Evolutionary conservation across 1,140 invertebrate species (phyloP).

Genomic region (Euschistus heros): DNA sequence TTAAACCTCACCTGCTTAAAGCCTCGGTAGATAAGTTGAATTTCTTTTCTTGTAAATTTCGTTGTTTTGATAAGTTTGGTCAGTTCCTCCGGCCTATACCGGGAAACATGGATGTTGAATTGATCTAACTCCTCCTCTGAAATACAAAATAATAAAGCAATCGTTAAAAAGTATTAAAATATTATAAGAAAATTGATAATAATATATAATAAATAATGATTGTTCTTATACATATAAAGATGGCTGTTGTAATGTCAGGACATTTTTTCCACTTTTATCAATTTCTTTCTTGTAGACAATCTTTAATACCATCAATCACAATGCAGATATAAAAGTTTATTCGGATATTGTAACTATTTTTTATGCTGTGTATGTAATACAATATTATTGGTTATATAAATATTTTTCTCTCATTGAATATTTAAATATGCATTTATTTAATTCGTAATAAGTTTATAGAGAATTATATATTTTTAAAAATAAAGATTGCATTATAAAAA

Average conservation of each 20-base stretch:
- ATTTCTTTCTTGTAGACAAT: no score
- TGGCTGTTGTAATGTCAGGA: not conserved
- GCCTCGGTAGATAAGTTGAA: constrained; percentile 84
- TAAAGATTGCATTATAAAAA: no score
- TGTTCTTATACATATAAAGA: not conserved
- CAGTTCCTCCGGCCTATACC: constrained; percentile 72
- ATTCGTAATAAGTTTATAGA: no score
- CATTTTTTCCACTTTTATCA: no score
- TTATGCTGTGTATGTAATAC: no score
- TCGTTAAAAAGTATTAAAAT: not conserved
- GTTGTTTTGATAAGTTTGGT: constrained; percentile 68
- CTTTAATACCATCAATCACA: no score
- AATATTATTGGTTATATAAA: no score
- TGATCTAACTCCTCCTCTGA: constrained; percentile 66
- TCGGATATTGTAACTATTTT: no score
- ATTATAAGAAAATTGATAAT: not conserved
- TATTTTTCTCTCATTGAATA: no score
- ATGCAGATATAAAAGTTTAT: no score
- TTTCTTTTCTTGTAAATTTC: constrained; percentile 78
- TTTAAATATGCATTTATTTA: no score
- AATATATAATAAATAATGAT: not conserved
- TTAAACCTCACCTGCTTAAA: constrained; percentile 66
- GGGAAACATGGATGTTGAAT: constrained; percentile 46
- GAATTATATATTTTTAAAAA: no score
- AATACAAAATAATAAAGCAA: not conserved